Evolutionary conservation across 2,797 vertebrate species (phyloP).

Genomic region (Argyrosomus regius): DNA sequence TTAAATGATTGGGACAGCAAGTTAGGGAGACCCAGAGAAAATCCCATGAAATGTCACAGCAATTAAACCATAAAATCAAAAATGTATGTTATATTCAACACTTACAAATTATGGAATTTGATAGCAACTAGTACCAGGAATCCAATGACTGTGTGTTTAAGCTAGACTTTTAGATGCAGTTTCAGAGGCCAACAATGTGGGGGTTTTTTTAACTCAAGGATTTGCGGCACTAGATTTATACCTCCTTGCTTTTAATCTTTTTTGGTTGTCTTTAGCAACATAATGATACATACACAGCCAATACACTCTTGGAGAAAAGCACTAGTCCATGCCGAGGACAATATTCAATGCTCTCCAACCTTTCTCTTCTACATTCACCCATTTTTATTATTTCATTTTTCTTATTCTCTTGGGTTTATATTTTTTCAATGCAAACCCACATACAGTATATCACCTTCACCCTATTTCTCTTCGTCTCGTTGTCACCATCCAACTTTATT

Average conservation of each 20-base stretch:
- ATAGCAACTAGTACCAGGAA: slow-evolving; percentile 6
- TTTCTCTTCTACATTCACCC: background rate
- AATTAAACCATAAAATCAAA: slow-evolving; percentile 19
- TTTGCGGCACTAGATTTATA: background rate
- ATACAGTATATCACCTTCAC: background rate
- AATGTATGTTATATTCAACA: background rate
- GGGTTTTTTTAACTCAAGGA: slow-evolving; percentile 15
- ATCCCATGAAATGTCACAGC: slow-evolving; percentile 69
- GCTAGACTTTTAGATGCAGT: slow-evolving; percentile 1
- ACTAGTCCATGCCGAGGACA: slow-evolving; percentile 44
- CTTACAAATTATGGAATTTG: background rate
- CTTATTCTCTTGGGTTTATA: slow-evolving; percentile 4
- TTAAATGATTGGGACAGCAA: slow-evolving; percentile 21
- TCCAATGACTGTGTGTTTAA: background rate
- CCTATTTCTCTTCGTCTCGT: slow-evolving; percentile 19
- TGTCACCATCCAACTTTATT: slow-evolving; percentile 31
- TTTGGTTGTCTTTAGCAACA: slow-evolving; percentile 50
- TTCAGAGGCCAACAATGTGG: background rate
- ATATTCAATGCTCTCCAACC: slow-evolving; percentile 21
- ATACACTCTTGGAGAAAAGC: slow-evolving; percentile 39
- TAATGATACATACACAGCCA: slow-evolving; percentile 45
- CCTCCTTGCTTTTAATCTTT: slow-evolving; percentile 23
- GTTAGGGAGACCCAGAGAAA: slow-evolving; percentile 2
- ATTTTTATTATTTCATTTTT: slow-evolving; percentile 11
- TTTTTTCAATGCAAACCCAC: slow-evolving; percentile 10